Evolutionary conservation across 2,888 invertebrate species (phyloP).

Genomic region (Limnephilus auricula): DNA sequence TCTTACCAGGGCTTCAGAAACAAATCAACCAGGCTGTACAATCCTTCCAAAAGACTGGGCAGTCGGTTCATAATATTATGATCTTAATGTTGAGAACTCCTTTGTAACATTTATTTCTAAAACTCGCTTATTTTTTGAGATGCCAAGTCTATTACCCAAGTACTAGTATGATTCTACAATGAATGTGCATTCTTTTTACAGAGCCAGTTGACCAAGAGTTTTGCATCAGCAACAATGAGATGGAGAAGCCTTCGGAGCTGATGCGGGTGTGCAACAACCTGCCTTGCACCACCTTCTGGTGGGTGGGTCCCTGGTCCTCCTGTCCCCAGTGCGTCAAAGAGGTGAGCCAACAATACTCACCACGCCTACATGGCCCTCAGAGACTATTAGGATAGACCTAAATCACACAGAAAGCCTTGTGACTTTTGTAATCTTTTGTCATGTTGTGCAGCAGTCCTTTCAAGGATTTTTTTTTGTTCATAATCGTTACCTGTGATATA

Average conservation of each 20-base stretch:
- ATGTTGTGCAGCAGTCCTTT: no score
- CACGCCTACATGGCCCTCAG: neutral
- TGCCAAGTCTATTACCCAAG: no score
- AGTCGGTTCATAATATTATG: no score
- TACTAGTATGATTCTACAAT: neutral
- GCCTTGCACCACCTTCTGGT: conserved; percentile 86
- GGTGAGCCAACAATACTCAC: conserved; percentile 50
- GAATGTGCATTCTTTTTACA: conserved; percentile 68
- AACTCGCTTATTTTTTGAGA: no score
- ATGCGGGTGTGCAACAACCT: conserved; percentile 82
- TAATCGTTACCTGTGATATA: no score
- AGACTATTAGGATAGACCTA: neutral
- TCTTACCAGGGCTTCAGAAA: no score
- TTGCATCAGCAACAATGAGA: conserved; percentile 78
- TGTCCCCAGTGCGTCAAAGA: conserved; percentile 76
- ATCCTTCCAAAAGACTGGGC: no score
- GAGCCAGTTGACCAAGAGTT: conserved; percentile 80
- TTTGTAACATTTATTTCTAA: no score
- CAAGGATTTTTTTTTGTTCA: neutral
- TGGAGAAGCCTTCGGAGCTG: conserved; percentile 79
- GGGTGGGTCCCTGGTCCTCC: conserved; percentile 91
- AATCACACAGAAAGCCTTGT: no score
- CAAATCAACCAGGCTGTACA: no score
- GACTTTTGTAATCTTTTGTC: no score
- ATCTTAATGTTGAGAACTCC: no score